phyloP scores from a whole-genome alignment of 2,113 vertebrate species.

The Haemorhous mexicanus region DNA sequence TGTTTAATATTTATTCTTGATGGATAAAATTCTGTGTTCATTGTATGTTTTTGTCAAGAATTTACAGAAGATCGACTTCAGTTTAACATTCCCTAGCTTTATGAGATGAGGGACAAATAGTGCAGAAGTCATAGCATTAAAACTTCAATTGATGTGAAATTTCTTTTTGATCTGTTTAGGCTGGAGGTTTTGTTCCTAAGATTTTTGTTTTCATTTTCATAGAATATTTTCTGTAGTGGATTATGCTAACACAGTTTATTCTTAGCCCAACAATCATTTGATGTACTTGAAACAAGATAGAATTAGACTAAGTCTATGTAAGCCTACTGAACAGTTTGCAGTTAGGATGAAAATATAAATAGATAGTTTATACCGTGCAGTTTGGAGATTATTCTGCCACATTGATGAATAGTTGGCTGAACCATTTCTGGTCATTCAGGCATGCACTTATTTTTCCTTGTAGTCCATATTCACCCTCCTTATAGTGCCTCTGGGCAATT shows the following conservation, averaged over 20 bases:
- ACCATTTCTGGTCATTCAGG: not conserved
- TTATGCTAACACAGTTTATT: not conserved
- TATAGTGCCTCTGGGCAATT: not conserved
- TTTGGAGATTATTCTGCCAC: not conserved
- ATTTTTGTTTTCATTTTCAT: not conserved
- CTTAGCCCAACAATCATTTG: not conserved
- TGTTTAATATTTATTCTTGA: not conserved
- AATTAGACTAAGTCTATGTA: not conserved
- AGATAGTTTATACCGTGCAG: not conserved
- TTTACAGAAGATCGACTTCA: not conserved
- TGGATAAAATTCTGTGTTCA: not conserved
- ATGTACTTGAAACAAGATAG: not conserved
- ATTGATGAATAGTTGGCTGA: not conserved
- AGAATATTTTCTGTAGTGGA: not conserved
- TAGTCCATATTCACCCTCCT: not conserved
- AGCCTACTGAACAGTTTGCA: not conserved
- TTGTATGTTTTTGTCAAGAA: not conserved
- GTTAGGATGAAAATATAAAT: not conserved
- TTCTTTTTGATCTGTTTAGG: not conserved
- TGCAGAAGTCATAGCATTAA: not conserved
- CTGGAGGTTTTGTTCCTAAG: not conserved
- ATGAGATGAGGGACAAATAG: not conserved
- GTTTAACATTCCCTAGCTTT: not conserved
- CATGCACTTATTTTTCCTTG: not conserved
- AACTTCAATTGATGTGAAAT: not conserved